Base-by-base conservation (phyloP, 2,888 invertebrate species). In the Napeogenes sylphis region DNA sequence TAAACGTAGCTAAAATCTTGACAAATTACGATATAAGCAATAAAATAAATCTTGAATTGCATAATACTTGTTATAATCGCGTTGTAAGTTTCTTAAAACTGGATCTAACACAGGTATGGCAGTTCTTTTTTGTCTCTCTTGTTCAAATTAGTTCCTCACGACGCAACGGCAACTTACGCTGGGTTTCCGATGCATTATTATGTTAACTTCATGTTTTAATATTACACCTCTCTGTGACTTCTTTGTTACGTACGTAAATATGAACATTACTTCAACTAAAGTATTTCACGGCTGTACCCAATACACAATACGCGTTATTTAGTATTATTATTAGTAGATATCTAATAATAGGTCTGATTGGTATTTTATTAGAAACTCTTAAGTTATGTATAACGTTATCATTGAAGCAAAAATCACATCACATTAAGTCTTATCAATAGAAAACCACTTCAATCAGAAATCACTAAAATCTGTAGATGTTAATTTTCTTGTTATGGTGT, bases 381-480 rank as follows among this genome's bases (percentile, higher is more conserved):
- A 42, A 42, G 32, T 61, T 55, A 47, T 35, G 46, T 32, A 21
- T 21, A 21, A 21, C 21, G 21, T 21, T 79, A 78, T 78, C 75
- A 71, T 58, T 63, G 58, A 60, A 68, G 72, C 73, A 72, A 68
- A 77, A 81, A 79, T 76, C 75, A 75, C 72, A 79, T 75, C 75
- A 71, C 69, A 73, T 70, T 70, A 75, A 71, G 67, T 62, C 65
- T 73, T 72, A 73, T 74, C 75, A 61, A 21, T 21, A 21, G 21
- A 21, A 21, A 21, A 21, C 21, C 21, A 21, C 21, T 21, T 21
- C 21, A 21, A 21, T 21, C 21, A 21, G 21, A 21, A 21, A 21
- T 57, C 51, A 38, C 58, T 66, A 8, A 6, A 30, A 51, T 30
- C 6, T 51, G 10, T 6, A 10, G 10, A 10, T 6, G 10, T 10